Conservation (phyloP, 2,113 vertebrate species). For the Lophius piscatorius region DNA sequence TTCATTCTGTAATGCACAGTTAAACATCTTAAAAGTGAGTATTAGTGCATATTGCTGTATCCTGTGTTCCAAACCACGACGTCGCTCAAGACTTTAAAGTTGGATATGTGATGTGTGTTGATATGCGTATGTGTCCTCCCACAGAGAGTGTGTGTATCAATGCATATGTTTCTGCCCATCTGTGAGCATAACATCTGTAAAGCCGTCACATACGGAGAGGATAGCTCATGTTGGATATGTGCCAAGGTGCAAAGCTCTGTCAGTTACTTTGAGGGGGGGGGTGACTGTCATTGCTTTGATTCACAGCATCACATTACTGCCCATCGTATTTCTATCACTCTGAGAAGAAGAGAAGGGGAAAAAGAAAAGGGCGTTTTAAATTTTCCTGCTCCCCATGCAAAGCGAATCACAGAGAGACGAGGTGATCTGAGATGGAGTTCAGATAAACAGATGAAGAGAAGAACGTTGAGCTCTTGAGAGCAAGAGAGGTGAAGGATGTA, state of each 20-base stretch:
- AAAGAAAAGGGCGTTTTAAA: constrained; percentile 1
- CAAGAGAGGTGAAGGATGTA: constrained; percentile 32
- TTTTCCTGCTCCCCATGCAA: constrained; percentile 3
- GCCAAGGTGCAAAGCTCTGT: constrained; percentile 48
- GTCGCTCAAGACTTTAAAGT: neutral
- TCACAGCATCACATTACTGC: constrained; percentile 23
- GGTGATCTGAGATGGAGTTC: constrained; percentile 19
- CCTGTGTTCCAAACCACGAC: too few species aligned
- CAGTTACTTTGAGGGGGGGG: constrained; percentile 33
- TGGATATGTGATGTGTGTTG: neutral
- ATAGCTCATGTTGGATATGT: constrained; percentile 46
- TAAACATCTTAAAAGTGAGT: neutral
- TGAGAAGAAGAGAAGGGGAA: constrained; percentile 3
- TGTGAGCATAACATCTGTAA: neutral
- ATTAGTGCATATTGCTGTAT: neutral
- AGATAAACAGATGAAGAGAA: neutral
- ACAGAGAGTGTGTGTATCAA: too few species aligned
- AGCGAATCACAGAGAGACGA: constrained; percentile 11
- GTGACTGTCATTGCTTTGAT: constrained; percentile 56
- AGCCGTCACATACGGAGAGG: constrained; percentile 33
- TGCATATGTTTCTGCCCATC: too few species aligned
- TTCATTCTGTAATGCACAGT: neutral
- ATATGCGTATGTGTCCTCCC: neutral
- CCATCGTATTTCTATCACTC: constrained; percentile 18
- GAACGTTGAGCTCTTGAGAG: constrained; percentile 9